Conservation (phyloP, 1,140 invertebrate genomes). For the Gerris buenoi region DNA sequence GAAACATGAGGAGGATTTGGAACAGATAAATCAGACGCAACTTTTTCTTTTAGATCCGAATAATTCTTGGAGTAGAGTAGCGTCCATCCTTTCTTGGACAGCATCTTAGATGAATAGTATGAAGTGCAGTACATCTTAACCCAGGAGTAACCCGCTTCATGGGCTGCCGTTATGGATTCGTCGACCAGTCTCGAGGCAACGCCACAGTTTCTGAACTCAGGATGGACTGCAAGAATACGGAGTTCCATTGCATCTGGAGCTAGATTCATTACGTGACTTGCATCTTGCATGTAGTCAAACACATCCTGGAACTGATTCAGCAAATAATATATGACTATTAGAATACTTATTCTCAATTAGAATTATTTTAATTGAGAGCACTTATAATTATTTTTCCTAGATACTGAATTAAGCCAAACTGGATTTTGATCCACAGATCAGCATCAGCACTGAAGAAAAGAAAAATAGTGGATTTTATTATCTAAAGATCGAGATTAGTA, state of each 20-base stretch:
- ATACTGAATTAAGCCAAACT: no score
- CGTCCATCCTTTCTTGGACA: slow-evolving; percentile 10
- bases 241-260: slow-evolving; percentile 13
- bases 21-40: neutral
- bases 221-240: slow-evolving; percentile 7
- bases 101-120: slow-evolving; percentile 2
- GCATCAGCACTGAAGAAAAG: no score
- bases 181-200: slow-evolving; percentile 8
- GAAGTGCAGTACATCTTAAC: slow-evolving; percentile 14
- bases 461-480: no score
- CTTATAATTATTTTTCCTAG: no score
- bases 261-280: neutral
- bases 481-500: no score
- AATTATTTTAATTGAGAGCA: no score
- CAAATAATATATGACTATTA: neutral
- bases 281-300: slow-evolving; percentile 13
- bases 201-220: slow-evolving; percentile 2
- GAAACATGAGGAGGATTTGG: neutral
- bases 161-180: neutral
- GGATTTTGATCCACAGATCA: no score
- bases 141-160: neutral
- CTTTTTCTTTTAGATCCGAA: neutral
- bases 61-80: slow-evolving; percentile 7
- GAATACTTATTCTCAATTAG: no score
- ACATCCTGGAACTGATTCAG: slow-evolving; percentile 12